Evolutionary conservation across 2,113 vertebrate genomes (phyloP).

Genomic region (Catharus fuscescens): DNA sequence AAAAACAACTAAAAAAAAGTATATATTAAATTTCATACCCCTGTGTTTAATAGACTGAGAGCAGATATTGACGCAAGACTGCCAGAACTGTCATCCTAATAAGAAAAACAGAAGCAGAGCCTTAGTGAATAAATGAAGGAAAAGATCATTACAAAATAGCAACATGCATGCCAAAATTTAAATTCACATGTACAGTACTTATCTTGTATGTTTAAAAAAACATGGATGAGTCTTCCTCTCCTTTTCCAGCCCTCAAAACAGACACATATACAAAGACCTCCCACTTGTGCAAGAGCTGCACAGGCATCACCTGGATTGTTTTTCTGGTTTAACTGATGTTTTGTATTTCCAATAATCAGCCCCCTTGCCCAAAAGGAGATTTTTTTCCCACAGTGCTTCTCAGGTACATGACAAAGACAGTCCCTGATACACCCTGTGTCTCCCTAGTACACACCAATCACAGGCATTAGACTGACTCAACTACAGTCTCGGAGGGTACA

Average conservation of each 20-base stretch:
- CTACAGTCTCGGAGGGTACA: not conserved
- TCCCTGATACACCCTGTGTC: not conserved
- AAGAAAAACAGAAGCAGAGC: conserved; percentile 77
- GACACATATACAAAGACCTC: not conserved
- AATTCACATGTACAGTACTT: not conserved
- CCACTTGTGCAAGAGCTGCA: not conserved
- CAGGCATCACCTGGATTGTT: not conserved
- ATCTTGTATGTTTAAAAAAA: not conserved
- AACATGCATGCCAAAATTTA: conserved; percentile 40
- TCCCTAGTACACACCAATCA: not conserved
- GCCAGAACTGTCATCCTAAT: conserved; percentile 83
- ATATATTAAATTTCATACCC: conserved; percentile 81
- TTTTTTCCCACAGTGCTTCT: not conserved
- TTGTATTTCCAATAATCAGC: not conserved
- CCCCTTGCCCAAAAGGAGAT: not conserved
- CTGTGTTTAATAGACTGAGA: conserved; percentile 84
- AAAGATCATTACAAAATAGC: conserved; percentile 38
- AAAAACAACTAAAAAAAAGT: conserved; percentile 62
- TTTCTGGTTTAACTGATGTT: not conserved
- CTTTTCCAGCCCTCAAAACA: not conserved
- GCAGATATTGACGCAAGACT: conserved; percentile 84
- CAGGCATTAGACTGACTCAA: not conserved
- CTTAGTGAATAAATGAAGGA: conserved; percentile 69
- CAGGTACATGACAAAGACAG: not conserved
- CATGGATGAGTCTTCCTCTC: not conserved